Evolutionary conservation across 2,888 invertebrate species (phyloP), one percentile per base, ranked within the genome.

Genomic region (Melieria picta): DNA sequence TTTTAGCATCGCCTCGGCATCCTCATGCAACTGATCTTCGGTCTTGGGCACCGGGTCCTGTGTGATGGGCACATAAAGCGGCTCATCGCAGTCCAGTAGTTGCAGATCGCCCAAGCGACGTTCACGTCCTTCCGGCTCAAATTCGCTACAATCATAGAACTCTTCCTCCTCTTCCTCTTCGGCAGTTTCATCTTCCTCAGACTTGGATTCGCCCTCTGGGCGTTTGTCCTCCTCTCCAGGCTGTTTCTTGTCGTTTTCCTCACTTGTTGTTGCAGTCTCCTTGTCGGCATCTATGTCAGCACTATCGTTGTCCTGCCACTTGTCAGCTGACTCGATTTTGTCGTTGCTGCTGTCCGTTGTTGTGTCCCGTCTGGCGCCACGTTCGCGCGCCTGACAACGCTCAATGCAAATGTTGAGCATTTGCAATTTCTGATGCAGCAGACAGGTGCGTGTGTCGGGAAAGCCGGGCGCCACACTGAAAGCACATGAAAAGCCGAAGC

Each of bases 21-120:
- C 97, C 83, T 97, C 96, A 82, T 97, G 95, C 72, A 98, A 87
- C 86, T 97, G 95, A 87, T 99, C 99, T 86, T 99, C 99, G 1
- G 99, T 99, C 90, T 98, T 95, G 10, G 98, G 98, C 5, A 96
- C 94, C 0, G 96, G 94, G 81, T 99, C 98, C 90, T 97, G 91
- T 0, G 95, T 95, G 30, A 93, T 86, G 0, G 96, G 96, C 74
- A 95, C 90, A 85, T 93, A 96, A 66, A 96, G 88, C 55, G 89
- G 89, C 77, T 93, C 93, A 4, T 92, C 91, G 0, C 91, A 90
- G 78, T 91, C 89, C 47, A 94, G 85, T 65, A 96, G 87, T 74
- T 89, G 90, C 69, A 93, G 84, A 69, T 91, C 89, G 43, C 91
- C 91, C 82, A 92, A 91, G 79, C 90, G 91, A 48, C 91, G 89